Percentiles rank a stretch among this genome's conserved stretches.
These are phyloP conservation scores for Sparidentex hasta DNA, from an alignment of 2,797 vertebrate genomes.

Conservation along the genomic window DNA sequence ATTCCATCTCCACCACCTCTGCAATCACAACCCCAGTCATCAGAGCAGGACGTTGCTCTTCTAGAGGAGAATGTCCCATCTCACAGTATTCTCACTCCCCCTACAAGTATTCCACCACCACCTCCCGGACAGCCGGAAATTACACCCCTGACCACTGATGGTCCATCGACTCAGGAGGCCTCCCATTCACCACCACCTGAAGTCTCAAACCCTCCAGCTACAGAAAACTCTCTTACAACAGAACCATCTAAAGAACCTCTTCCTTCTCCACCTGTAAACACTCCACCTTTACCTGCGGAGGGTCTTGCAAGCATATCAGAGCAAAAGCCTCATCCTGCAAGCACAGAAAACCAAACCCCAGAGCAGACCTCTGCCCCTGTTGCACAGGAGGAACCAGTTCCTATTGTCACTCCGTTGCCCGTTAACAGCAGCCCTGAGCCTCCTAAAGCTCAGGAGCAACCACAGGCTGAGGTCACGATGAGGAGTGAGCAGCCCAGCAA, in stretches of 20 bases:
- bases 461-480: conserved; percentile 54
- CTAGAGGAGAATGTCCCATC: conserved; percentile 35
- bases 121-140: conserved; percentile 55
- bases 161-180: conserved; percentile 29
- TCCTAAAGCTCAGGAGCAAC: conserved; percentile 51
- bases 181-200: conserved; percentile 36
- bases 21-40: conserved; percentile 17
- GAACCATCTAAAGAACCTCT: conserved; percentile 38
- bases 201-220: conserved; percentile 20
- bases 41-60: conserved; percentile 38
- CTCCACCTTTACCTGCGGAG: conserved; percentile 60
- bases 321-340: conserved; percentile 42
- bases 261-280: conserved; percentile 37
- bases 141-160: conserved; percentile 16
- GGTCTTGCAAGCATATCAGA: conserved; percentile 31
- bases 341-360: conserved; percentile 68
- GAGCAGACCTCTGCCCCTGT: conserved; percentile 64
- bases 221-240: conserved; percentile 31
- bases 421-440: conserved; percentile 79
- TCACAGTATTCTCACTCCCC: conserved; percentile 52
- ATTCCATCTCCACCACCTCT: conserved; percentile 63
- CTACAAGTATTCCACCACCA: conserved; percentile 62
- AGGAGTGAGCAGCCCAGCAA: conserved; percentile 37
- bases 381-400: conserved; percentile 83
- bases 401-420: conserved; percentile 88